phyloP scores from a whole-genome alignment of 2,113 vertebrate genomes.

The Tragelaphus scriptus region DNA sequence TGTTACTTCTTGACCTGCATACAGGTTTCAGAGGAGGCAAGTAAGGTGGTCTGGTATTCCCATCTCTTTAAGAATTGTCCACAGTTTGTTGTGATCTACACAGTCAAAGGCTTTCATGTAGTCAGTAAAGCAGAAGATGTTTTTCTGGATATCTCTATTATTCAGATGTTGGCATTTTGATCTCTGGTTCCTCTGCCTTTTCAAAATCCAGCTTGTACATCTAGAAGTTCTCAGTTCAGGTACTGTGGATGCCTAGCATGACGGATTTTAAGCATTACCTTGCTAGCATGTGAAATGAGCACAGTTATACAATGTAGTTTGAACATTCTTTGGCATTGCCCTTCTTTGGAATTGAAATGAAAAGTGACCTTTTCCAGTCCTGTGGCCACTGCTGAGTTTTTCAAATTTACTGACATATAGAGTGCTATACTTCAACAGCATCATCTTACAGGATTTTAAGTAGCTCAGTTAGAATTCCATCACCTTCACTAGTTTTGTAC shows the following conservation, averaged over 20 bases:
- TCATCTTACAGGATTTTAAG: neutral
- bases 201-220: neutral
- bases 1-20: neutral
- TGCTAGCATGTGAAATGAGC: neutral
- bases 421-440: neutral
- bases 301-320: neutral
- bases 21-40: neutral
- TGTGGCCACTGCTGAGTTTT: neutral
- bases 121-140: neutral
- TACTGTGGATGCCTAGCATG: neutral
- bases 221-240: neutral
- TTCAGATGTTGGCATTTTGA: neutral
- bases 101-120: neutral
- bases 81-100: neutral
- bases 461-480: neutral
- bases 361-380: neutral
- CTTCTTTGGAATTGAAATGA: neutral
- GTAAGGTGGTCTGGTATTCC: neutral
- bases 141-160: neutral
- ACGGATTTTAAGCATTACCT: neutral
- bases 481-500: neutral
- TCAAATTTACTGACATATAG: neutral
- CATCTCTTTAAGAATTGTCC: neutral
- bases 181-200: neutral
- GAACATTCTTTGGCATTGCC: neutral